Percentiles rank a stretch among this genome's conserved stretches.
Evolutionary conservation across 1,140 invertebrate genomes (phyloP).

Genomic region (Drosophila quadrilineata): DNA sequence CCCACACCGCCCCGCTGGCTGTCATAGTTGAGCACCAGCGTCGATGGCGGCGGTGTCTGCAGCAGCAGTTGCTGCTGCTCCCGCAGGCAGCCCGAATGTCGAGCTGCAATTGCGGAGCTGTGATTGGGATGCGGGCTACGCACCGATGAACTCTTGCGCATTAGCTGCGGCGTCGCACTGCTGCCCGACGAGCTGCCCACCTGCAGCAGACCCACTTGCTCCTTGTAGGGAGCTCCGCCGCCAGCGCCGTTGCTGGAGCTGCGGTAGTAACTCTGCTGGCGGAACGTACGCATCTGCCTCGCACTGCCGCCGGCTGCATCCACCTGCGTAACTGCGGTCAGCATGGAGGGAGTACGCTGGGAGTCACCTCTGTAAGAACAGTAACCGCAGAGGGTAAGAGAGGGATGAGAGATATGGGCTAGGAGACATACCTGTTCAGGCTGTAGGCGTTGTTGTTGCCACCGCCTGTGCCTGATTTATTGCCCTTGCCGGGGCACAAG

Average conservation of each 20-base stretch:
- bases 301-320: conserved; percentile 58
- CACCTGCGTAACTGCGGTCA: conserved; percentile 76
- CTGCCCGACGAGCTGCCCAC: conserved; percentile 51
- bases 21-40: conserved; percentile 59
- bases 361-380: conserved; percentile 64
- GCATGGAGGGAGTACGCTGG: conserved; percentile 74
- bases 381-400: no score
- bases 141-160: conserved; percentile 60
- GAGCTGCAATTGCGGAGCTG: conserved; percentile 15
- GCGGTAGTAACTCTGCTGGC: conserved; percentile 77
- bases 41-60: conserved; percentile 47
- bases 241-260: conserved; percentile 53
- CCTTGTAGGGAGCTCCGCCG: conserved; percentile 45
- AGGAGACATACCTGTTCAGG: conserved; percentile 63
- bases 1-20: conserved; percentile 54
- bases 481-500: conserved; percentile 83
- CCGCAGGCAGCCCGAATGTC: conserved; percentile 47
- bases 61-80: conserved; percentile 50
- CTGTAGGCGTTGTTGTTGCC: conserved; percentile 75
- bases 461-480: conserved; percentile 52
- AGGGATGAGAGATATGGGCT: not conserved
- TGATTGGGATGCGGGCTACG: conserved; percentile 56
- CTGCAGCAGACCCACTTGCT: conserved; percentile 66
- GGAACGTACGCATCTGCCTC: conserved; percentile 65
- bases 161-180: conserved; percentile 48